Percentiles rank a stretch among this genome's conserved stretches.
Evolutionary conservation across 2,797 vertebrate species (phyloP).

Genomic region (Rousettus madagascariensis): DNA sequence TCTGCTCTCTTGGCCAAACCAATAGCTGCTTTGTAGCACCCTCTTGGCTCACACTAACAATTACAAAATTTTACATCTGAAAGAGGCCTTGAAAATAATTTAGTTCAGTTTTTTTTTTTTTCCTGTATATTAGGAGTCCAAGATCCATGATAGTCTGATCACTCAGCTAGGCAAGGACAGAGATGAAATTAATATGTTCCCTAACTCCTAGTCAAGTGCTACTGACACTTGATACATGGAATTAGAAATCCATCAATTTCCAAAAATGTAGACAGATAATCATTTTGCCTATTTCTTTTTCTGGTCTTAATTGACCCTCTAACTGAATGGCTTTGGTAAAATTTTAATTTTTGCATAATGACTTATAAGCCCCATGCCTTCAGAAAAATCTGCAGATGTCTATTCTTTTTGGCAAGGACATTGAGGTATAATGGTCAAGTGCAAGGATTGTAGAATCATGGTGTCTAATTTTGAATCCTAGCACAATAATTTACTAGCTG

Average conservation of each 20-base stretch:
- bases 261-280: not conserved
- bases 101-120: not conserved
- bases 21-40: not conserved
- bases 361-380: not conserved
- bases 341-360: not conserved
- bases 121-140: not conserved
- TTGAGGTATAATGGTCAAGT: not conserved
- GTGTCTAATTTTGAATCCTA: not conserved
- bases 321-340: not conserved
- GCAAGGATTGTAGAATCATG: not conserved
- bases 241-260: not conserved
- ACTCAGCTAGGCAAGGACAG: not conserved
- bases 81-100: slow-evolving; percentile 4
- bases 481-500: not conserved
- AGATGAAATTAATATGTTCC: not conserved
- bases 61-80: not conserved
- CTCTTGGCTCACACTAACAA: not conserved
- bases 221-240: not conserved
- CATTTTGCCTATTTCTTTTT: not conserved
- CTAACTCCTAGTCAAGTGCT: not conserved
- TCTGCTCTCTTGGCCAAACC: not conserved
- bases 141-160: not conserved
- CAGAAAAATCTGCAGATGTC: not conserved
- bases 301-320: not conserved
- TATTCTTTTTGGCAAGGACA: not conserved